Conservation (phyloP, 2,888 invertebrate species). For the Coenonympha arcania region DNA sequence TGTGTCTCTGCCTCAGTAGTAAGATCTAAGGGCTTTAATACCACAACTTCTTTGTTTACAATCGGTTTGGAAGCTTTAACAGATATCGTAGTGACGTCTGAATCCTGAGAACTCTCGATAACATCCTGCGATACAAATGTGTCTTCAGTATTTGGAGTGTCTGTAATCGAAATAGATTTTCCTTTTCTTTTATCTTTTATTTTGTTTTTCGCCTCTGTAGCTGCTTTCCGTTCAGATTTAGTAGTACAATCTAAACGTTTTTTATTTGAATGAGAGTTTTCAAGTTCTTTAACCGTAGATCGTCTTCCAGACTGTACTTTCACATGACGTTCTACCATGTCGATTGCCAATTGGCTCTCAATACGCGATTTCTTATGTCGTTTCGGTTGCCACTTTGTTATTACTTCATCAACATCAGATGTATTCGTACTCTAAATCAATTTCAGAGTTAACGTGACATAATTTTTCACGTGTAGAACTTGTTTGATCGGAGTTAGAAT, state of each 20-base stretch:
- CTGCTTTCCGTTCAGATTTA: constrained; percentile 30
- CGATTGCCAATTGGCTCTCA: no score
- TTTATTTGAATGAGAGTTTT: constrained; percentile 35
- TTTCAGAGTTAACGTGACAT: background rate
- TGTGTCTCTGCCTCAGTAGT: constrained; percentile 21
- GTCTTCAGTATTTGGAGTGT: constrained; percentile 38
- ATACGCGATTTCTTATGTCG: constrained; percentile 54
- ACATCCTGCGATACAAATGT: constrained; percentile 61
- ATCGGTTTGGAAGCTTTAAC: constrained; percentile 44
- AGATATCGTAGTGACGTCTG: constrained; percentile 52
- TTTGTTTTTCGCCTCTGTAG: constrained; percentile 36
- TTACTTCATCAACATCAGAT: constrained; percentile 12
- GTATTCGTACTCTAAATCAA: background rate
- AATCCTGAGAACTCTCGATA: constrained; percentile 77
- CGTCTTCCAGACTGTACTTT: constrained; percentile 46
- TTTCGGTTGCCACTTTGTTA: constrained; percentile 25
- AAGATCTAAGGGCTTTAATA: constrained; percentile 31
- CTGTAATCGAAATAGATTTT: constrained; percentile 31
- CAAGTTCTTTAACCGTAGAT: constrained; percentile 45
- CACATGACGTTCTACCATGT: constrained; percentile 65
- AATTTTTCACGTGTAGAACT: background rate
- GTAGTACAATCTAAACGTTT: constrained; percentile 39
- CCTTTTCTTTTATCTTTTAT: constrained; percentile 33
- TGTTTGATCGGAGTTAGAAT: background rate
- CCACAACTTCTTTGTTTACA: constrained; percentile 34